Conservation (phyloP, 2,797 vertebrate species). For the Numenius phaeopus region DNA sequence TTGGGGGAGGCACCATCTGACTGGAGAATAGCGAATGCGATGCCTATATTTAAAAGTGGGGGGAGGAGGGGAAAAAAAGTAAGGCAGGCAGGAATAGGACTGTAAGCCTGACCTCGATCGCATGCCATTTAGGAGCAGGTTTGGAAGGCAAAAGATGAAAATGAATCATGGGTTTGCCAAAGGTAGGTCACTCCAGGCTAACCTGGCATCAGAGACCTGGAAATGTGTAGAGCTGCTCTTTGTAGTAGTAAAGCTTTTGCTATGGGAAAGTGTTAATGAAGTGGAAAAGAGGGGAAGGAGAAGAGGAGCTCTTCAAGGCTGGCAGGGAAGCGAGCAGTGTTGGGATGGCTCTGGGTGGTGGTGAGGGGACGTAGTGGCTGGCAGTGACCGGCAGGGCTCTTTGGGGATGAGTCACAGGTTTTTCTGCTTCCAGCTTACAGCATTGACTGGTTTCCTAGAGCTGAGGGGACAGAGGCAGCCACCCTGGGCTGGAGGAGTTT, state of each 20-base stretch:
- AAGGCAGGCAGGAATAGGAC: constrained; percentile 70
- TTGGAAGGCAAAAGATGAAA: constrained; percentile 53
- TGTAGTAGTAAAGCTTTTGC: constrained; percentile 31
- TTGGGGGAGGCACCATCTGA: constrained; percentile 75
- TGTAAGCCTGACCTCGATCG: constrained; percentile 60
- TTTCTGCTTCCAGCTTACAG: neutral
- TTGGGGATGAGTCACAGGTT: rapidly evolving
- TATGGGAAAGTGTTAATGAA: neutral
- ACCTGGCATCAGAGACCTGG: constrained; percentile 3
- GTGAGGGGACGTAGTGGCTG: neutral
- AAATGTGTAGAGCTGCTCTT: neutral
- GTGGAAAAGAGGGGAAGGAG: neutral
- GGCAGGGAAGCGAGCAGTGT: neutral
- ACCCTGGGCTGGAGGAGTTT: neutral
- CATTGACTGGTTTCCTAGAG: neutral
- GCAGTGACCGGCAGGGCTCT: rapidly evolving
- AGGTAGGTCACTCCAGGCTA: constrained; percentile 67
- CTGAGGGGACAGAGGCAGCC: neutral
- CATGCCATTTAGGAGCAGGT: constrained; percentile 27
- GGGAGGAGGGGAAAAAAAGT: constrained; percentile 51
- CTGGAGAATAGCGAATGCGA: constrained; percentile 36
- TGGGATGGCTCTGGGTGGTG: neutral
- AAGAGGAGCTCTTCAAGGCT: neutral
- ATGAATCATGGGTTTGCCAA: constrained; percentile 63
- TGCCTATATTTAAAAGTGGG: constrained; percentile 69